Evolutionary conservation across 2,797 vertebrate genomes (phyloP), one percentile per base, ranked within the genome.

Genomic region (Anguilla pacifica): DNA sequence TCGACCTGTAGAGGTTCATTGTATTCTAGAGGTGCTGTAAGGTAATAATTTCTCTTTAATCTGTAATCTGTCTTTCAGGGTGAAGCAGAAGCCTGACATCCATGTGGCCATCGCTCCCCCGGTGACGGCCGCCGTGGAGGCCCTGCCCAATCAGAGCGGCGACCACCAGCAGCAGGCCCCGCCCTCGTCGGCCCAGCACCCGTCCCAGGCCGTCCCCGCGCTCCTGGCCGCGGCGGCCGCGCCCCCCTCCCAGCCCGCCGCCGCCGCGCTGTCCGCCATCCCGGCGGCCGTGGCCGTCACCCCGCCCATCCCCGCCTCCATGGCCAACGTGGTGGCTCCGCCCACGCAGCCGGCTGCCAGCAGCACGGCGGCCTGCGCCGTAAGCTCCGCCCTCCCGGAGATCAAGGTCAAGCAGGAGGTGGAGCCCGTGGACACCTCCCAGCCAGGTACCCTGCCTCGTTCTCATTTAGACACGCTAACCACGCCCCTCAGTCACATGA

Each of bases 371-470:
- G 96, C 97, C 0, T 98, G 97, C 0, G 97, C 95, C 1, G 93
- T 96, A 86, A 97, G 95, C 22, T 95, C 97, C 51, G 91, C 94
- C 84, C 97, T 97, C 77, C 95, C 97, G 0, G 98, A 99, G 85
- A 92, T 98, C 88, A 99, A 99, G 94, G 96, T 99, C 88, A 99
- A 99, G 88, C 98, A 99, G 91, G 99, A 99, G 89, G 93, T 92
- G 51, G 99, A 99, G 91, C 93, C 96, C 0, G 95, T 99, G 97
- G 98, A 99, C 88, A 97, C 97, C 84, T 95, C 94, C 2, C 95
- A 95, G 88, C 92, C 93, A 92, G 96, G 96, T 96, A 79, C 31
- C 6, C 2, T 3, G 2, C 6, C 2, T 39, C 22, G 2, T 0
- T 17, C 25, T 88, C 81, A 15, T 64, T 55, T 59, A 28, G 35